A percentile compares a stretch with the other conserved stretches of the same genome.
phyloP scores from a whole-genome alignment of 2,113 vertebrate species.

The Pimephales promelas region DNA sequence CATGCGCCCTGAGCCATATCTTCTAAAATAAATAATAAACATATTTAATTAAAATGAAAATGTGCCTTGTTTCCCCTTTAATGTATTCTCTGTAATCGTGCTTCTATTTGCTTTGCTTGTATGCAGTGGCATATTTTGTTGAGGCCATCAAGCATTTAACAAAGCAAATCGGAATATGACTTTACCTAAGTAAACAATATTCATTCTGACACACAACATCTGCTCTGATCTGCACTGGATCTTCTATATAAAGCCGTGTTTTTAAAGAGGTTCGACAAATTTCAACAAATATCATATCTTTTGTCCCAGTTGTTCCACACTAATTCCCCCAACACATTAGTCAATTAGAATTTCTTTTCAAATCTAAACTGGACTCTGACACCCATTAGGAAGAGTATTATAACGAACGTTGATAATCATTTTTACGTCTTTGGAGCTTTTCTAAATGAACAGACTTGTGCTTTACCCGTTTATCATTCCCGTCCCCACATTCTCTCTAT shows the following conservation, averaged over 20 bases:
- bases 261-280: not conserved
- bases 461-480: slow-evolving; percentile 37
- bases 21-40: slow-evolving; percentile 77
- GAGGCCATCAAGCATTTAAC: slow-evolving; percentile 71
- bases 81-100: slow-evolving; percentile 78
- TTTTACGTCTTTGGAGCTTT: slow-evolving; percentile 39
- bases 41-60: slow-evolving; percentile 78
- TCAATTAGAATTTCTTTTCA: slow-evolving; percentile 65
- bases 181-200: slow-evolving; percentile 44
- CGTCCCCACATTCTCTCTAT: slow-evolving; percentile 46
- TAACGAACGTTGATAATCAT: slow-evolving; percentile 62
- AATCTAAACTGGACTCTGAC: slow-evolving; percentile 50
- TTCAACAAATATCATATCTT: not conserved
- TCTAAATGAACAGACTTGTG: slow-evolving; percentile 7
- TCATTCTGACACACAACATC: not conserved
- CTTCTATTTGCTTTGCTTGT: slow-evolving; percentile 69
- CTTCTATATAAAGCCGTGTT: not conserved
- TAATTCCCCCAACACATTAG: slow-evolving; percentile 29
- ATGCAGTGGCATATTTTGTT: slow-evolving; percentile 71
- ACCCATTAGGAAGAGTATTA: slow-evolving; percentile 63
- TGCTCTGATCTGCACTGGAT: not conserved
- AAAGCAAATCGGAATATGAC: slow-evolving; percentile 66
- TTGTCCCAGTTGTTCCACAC: not conserved
- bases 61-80: slow-evolving; percentile 69
- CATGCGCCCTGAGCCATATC: slow-evolving; percentile 45